Evolutionary conservation across 2,113 vertebrate genomes (phyloP), one percentile per base, ranked within the genome.

Genomic region (Pelobates fuscus): DNA sequence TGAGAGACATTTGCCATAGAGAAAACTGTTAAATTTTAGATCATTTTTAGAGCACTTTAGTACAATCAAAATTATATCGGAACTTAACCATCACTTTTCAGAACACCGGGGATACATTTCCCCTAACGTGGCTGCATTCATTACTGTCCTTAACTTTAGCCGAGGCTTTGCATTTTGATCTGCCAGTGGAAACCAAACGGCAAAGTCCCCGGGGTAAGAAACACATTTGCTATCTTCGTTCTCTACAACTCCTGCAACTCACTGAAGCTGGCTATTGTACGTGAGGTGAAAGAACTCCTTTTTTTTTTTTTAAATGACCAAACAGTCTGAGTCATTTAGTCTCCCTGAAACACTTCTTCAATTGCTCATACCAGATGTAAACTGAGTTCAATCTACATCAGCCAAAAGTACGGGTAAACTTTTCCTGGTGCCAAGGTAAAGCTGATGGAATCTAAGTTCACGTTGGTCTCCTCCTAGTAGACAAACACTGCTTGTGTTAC

Each of bases 281-380:
- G n/a, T n/a, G 12, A 77, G 46, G 78, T 82, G 80, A 88, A 86
- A 81, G 79, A 2, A 72, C 24, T 59, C 78, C 82, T 86, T 49
- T 2, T 41, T 41, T n/a, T n/a, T 41, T 69, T 85, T 78, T 78
- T 0, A 0, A 67, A 70, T 37, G 79, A 32, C 55, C 23, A 71
- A 80, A 77, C 37, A 37, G 66, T 55, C 69, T 79, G 55, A 14
- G 44, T 49, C 17, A 49, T 49, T 49, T 49, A 1, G 44, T 49
- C 15, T 46, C 17, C 75, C 80, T 4, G 29, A 64, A 64, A 30
- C 30, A 68, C 29, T 69, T 70, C 70, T 27, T 77, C 17, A 0
- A 0, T 63, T 79, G 46, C 44, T 78, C 80, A 78, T 77, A 81
- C 63, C 29, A 70, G 46, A 8, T 18, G 0, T 15, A 5, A 30